These are phyloP conservation scores for Sphyrna mokarran DNA, from an alignment of 2,113 vertebrate genomes.

Conservation along the genomic window DNA sequence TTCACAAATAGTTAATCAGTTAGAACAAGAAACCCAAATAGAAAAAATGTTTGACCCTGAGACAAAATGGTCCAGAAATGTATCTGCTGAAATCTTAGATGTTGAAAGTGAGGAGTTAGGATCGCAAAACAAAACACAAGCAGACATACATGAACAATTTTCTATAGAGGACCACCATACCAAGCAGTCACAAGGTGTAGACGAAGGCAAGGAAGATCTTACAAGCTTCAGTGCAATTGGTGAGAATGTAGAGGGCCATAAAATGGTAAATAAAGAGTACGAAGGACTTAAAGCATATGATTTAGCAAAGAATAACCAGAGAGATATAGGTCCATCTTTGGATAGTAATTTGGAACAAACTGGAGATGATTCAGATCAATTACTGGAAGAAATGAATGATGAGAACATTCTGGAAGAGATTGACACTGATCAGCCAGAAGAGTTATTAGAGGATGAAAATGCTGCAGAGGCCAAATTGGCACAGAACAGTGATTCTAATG, in stretches of 20 bases:
- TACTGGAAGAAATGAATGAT: neutral
- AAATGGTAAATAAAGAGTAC: neutral
- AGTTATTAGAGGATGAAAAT: slow-evolving; percentile 86
- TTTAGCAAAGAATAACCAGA: neutral
- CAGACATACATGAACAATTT: too few species aligned
- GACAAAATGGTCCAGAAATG: neutral
- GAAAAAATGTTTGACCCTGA: neutral
- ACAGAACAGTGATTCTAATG: neutral
- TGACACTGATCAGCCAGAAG: slow-evolving; percentile 40
- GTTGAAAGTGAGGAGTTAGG: neutral
- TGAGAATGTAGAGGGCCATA: neutral
- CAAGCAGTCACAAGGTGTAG: neutral
- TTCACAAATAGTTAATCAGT: neutral
- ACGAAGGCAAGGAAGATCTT: neutral
- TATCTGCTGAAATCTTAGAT: neutral
- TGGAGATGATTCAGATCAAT: neutral
- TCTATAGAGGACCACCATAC: neutral
- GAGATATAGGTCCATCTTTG: neutral
- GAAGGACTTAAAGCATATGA: neutral
- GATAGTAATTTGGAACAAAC: neutral
- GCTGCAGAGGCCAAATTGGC: slow-evolving; percentile 55
- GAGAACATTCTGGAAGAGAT: neutral
- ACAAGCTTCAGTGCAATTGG: neutral
- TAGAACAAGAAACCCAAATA: neutral
- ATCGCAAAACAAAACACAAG: neutral